Conservation (phyloP, 2,888 invertebrate species). For the Hecatera dysodea region DNA sequence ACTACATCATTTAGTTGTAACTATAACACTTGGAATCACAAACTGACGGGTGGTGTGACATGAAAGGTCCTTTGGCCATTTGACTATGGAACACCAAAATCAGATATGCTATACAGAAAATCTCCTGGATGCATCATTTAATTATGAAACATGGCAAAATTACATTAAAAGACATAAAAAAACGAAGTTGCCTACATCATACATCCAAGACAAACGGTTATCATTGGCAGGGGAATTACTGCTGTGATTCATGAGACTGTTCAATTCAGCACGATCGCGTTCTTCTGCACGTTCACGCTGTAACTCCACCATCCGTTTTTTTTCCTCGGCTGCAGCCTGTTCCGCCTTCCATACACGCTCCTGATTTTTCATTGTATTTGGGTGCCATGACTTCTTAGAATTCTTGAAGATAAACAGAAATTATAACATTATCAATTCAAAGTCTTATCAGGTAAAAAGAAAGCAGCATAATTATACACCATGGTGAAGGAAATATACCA, state of each 20-base stretch:
- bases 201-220: constrained; percentile 96
- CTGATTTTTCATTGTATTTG: constrained; percentile 94
- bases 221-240: constrained; percentile 85
- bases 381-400: constrained; percentile 95
- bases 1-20: background rate
- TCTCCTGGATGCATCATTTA: background rate
- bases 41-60: background rate
- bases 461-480: no score
- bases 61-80: background rate
- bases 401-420: constrained; percentile 87
- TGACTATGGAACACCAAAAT: background rate
- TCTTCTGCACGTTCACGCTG: constrained; percentile 93
- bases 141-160: background rate
- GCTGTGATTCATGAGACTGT: constrained; percentile 90
- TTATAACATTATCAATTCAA: background rate
- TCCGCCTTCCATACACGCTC: constrained; percentile 95
- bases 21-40: background rate
- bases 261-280: constrained; percentile 92
- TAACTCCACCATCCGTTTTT: constrained; percentile 92
- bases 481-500: no score
- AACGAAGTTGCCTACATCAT: constrained; percentile 90
- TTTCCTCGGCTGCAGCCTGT: constrained; percentile 93
- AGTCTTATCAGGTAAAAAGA: background rate
- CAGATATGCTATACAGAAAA: background rate
- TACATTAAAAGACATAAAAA: background rate